These are phyloP conservation scores for Podarcis raffonei DNA, from an alignment of 2,113 vertebrate species.

Conservation along the genomic window DNA sequence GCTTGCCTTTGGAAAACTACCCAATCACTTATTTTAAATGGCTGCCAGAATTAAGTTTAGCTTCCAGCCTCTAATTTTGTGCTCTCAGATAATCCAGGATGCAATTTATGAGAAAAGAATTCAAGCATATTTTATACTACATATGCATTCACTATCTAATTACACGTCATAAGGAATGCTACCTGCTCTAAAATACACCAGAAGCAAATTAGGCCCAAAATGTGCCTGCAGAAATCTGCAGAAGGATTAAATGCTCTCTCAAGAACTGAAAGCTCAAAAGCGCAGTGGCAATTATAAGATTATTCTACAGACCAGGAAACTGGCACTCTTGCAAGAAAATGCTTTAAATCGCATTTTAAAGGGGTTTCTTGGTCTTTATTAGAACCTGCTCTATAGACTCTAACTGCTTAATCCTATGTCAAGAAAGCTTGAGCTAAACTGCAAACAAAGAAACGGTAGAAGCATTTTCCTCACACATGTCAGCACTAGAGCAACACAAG, in stretches of 20 bases:
- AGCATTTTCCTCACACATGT: neutral
- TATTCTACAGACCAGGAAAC: neutral
- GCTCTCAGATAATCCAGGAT: slow-evolving; percentile 21
- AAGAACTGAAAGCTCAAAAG: slow-evolving; percentile 13
- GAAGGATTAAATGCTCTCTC: slow-evolving; percentile 8
- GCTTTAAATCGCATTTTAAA: slow-evolving; percentile 4
- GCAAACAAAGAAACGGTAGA: neutral
- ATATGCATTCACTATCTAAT: slow-evolving; percentile 23
- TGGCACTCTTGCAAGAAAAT: neutral
- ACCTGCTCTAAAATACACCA: neutral
- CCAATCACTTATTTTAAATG: slow-evolving; percentile 5
- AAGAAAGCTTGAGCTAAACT: neutral
- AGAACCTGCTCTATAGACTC: neutral
- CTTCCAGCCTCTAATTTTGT: slow-evolving; percentile 15
- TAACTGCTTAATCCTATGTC: neutral
- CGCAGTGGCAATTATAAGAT: slow-evolving; percentile 21
- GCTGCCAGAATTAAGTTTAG: neutral
- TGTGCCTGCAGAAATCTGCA: slow-evolving; percentile 36
- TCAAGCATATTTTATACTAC: neutral
- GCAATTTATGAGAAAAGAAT: neutral
- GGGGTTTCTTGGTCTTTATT: slow-evolving; percentile 21
- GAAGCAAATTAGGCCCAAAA: slow-evolving; percentile 25
- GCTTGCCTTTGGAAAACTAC: neutral
- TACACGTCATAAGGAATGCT: slow-evolving; percentile 30
- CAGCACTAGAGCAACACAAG: neutral